Evolutionary conservation across 1,140 invertebrate species (phyloP).

Genomic region (Ceratina japonica): DNA sequence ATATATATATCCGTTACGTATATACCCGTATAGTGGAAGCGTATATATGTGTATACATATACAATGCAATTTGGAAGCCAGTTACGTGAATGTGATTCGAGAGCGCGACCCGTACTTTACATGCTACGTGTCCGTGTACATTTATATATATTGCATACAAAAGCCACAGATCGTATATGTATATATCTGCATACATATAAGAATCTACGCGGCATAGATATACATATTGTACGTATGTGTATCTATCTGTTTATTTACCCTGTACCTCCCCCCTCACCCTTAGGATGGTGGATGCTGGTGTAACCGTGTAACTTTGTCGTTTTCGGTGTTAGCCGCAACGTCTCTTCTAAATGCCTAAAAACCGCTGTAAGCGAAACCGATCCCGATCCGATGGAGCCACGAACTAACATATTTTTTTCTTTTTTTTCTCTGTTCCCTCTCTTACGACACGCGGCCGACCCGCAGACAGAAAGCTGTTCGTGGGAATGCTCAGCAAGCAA

Average conservation of each 20-base stretch:
- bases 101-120: conserved; percentile 9
- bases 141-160: conserved; percentile 61
- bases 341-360: conserved; percentile 66
- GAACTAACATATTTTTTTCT: conserved; percentile 67
- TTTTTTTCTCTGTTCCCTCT: conserved; percentile 67
- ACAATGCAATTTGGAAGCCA: neutral
- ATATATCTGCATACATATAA: conserved; percentile 52
- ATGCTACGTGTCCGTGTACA: conserved; percentile 67
- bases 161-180: conserved; percentile 66
- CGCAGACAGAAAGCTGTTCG: conserved; percentile 98
- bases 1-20: conserved; percentile 42
- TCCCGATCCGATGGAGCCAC: neutral
- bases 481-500: conserved; percentile 99
- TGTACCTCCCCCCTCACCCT: conserved; percentile 63
- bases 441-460: conserved; percentile 69
- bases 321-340: conserved; percentile 79
- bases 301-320: conserved; percentile 79
- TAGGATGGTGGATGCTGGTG: conserved; percentile 79
- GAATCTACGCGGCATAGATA: conserved; percentile 59
- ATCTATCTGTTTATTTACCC: conserved; percentile 36
- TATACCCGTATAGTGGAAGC: conserved; percentile 34
- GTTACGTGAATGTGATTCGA: conserved; percentile 16
- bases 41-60: conserved; percentile 37
- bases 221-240: conserved; percentile 42
- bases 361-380: conserved; percentile 38